phyloP scores from a whole-genome alignment of 1,140 invertebrate species.

The Conus ventricosus region DNA sequence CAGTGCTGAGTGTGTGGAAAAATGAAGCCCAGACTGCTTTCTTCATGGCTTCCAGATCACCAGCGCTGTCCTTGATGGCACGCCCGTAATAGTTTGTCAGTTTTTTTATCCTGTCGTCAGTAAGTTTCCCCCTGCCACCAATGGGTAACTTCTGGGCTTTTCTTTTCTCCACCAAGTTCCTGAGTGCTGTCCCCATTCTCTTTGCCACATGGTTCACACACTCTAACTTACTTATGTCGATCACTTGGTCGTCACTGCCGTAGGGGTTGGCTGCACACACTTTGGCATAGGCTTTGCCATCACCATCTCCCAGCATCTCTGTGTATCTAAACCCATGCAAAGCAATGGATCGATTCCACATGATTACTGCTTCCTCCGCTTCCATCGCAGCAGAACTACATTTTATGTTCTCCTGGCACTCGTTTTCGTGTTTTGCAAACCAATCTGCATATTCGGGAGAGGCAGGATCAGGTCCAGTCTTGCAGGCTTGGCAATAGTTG shows the following conservation, averaged over 20 bases:
- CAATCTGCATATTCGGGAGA: neutral
- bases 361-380: constrained; percentile 1
- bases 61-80: constrained; percentile 36
- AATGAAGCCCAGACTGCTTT: constrained; percentile 25
- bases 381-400: constrained; percentile 12
- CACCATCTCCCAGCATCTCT: constrained; percentile 35
- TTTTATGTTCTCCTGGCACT: neutral
- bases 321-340: constrained; percentile 21
- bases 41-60: constrained; percentile 23
- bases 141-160: constrained; percentile 5
- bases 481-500: neutral
- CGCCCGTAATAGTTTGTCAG: constrained; percentile 33
- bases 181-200: constrained; percentile 31
- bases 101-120: constrained; percentile 16
- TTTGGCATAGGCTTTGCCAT: neutral
- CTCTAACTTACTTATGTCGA: constrained; percentile 27
- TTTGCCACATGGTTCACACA: constrained; percentile 38
- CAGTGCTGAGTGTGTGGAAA: constrained; percentile 21
- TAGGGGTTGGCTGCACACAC: neutral
- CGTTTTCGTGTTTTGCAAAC: constrained; percentile 15
- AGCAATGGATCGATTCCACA: constrained; percentile 19
- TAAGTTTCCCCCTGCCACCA: constrained; percentile 26
- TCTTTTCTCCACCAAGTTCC: constrained; percentile 15
- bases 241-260: neutral
- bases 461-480: too few species aligned